Evolutionary conservation across 2,797 vertebrate genomes (phyloP).

Genomic region (Sebastes jordani): DNA sequence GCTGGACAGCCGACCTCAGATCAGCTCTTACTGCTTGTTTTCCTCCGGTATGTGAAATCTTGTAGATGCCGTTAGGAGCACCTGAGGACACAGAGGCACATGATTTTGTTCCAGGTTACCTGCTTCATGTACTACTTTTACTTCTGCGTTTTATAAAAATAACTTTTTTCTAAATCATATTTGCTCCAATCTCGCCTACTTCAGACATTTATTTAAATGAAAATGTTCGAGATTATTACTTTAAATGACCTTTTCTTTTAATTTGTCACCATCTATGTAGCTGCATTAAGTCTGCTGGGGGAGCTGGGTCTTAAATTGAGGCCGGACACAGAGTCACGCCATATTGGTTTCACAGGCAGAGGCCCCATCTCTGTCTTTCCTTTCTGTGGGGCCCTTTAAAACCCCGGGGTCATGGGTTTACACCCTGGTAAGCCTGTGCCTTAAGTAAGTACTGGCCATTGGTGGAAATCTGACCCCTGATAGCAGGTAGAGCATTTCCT

Average conservation of each 20-base stretch:
- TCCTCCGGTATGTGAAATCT: too few relatives aligned
- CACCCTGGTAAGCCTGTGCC: background rate
- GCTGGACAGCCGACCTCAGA: too few relatives aligned
- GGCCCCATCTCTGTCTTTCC: background rate
- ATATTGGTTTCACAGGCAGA: slow-evolving; percentile 38
- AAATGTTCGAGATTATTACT: background rate
- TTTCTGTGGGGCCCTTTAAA: slow-evolving; percentile 4
- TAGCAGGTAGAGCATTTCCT: background rate
- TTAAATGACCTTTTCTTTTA: background rate
- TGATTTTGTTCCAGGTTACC: too few relatives aligned
- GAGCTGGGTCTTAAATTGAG: background rate
- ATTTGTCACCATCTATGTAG: background rate
- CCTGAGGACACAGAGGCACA: too few relatives aligned
- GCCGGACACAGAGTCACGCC: background rate
- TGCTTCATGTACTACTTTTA: too few relatives aligned
- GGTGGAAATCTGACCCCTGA: slow-evolving; percentile 8
- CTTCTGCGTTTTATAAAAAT: too few relatives aligned
- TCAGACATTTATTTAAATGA: too few relatives aligned
- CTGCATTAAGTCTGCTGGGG: background rate
- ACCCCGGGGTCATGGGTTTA: background rate
- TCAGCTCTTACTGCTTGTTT: too few relatives aligned
- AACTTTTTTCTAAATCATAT: too few relatives aligned
- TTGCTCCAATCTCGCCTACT: too few relatives aligned
- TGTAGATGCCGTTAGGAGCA: too few relatives aligned
- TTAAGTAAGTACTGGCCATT: background rate